Evolutionary conservation across 2,888 invertebrate species (phyloP), one percentile per base, ranked within the genome.

Genomic region (Galeruca laticollis): DNA sequence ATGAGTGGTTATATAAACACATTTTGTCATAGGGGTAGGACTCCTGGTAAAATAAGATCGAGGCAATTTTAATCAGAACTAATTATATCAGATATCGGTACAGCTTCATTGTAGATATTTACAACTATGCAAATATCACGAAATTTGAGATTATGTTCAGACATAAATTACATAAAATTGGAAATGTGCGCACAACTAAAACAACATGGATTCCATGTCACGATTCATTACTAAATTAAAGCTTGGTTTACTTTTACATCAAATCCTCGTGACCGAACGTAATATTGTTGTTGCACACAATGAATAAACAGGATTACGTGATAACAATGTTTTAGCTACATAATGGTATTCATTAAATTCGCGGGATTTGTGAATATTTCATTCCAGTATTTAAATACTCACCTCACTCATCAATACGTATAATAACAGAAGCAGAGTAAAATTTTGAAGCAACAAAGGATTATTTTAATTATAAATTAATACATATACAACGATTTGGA

Each of bases 261-360:
- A 21, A 60, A 47, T 47, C 60, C 35, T n/a, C 26, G 49, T 47
- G 43, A 26, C 26, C 15, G 31, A 47, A 15, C 8, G 47, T 20
- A 60, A 47, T 47, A 60, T 60, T 43, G 40, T 60, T 60, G n/a
- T 20, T 31, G 60, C 40, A 60, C 43, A 43, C 11, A 47, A 26
- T 47, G 43, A 47, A 60, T 60, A 43, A 47, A 60, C 60, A 60
- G 47, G n/a, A 47, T 60, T 43, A 60, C 33, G 60, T 31, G 60
- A 60, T 47, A 60, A 47, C 31, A 47, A 21, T 57, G 56, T 57
- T 57, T 57, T 35, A 31, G 43, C 31, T 47, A 60, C 21, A n/a
- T 47, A 60, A 60, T 60, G 43, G 31, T 43, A 47, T 60, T 21
- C 43, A 60, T 47, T 47, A 47, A 60, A 60, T 15, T 21, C 31